phyloP scores from a whole-genome alignment of 2,797 vertebrate species.

The Enteromius afrohamiltoni region DNA sequence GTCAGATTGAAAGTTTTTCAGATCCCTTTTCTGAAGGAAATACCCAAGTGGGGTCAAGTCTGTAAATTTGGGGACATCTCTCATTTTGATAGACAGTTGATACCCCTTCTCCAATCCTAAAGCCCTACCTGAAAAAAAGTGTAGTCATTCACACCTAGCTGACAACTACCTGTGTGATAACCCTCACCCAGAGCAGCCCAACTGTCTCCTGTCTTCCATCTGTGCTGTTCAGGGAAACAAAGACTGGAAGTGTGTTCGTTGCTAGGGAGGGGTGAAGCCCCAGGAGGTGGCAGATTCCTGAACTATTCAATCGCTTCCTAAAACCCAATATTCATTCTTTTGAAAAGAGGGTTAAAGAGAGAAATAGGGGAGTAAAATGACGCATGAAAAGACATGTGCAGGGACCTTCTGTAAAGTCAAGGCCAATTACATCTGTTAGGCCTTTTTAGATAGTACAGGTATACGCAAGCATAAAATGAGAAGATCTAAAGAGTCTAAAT shows the following conservation, averaged over 20 bases:
- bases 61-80: background rate
- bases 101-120: background rate
- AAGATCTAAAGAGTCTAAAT: background rate
- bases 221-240: constrained; percentile 54
- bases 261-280: constrained; percentile 29
- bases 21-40: constrained; percentile 6
- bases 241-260: constrained; percentile 51
- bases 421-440: constrained; percentile 2
- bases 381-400: background rate
- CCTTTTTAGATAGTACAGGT: constrained; percentile 6
- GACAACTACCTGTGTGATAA: constrained; percentile 33
- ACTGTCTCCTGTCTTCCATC: constrained; percentile 45
- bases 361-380: constrained; percentile 8
- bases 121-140: constrained; percentile 31
- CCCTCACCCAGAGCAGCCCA: constrained; percentile 29
- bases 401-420: background rate
- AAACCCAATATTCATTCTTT: constrained; percentile 28
- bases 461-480: background rate
- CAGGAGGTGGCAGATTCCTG: constrained; percentile 57
- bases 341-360: constrained; percentile 26
- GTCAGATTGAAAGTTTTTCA: background rate
- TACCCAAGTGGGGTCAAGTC: background rate
- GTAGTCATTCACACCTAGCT: constrained; percentile 51
- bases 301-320: constrained; percentile 37
- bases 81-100: background rate